Evolutionary conservation across 2,888 invertebrate species (phyloP), one percentile per base, ranked within the genome.

Genomic region (Plutella xylostella): DNA sequence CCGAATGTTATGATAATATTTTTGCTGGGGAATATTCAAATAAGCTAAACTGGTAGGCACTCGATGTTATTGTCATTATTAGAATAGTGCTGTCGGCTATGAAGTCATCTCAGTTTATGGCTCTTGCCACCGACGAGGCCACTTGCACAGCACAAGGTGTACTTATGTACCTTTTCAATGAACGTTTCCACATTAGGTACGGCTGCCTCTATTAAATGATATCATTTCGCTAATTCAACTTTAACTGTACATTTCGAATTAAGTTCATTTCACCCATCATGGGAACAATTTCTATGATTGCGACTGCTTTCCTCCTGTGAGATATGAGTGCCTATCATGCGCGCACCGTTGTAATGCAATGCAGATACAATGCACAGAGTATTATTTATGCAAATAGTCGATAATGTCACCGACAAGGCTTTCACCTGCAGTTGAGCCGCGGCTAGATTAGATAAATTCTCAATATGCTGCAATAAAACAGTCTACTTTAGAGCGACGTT

Each of bases 401-500:
- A 15, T 17, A 21, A 39, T 15, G 12, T 39, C 34, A 15, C 15
- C 5, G 17, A 14, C 14, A 34, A 34, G 15, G 39, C 39, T 39
- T 39, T 39, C 39, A 39, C 39, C 25, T 39, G 39, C 15, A 34
- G 9, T 12, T 25, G 17, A 11, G 39, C 25, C 14, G 14, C 25
- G 14, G 14, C 37, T 22, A 22, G 17, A 39, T 39, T 14, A 11
- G 9, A 17, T 12, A 42, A 12, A 18, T 31, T 31, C 30, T 31
- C 14, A 30, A 28, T 40, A 25, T 14, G 19, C 20, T 6, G 42
- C 28, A 74, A 72, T 72, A 62, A 62, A 66, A 64, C 69, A 77
- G 70, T 72, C 72, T 72, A 73, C 71, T 68, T 67, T 68, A 64
- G 73, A 70, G 72, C 66, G 63, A 71, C 60, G 69, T 75, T 80